Base-by-base conservation (phyloP, 2,797 vertebrate species). In the Etheostoma nigrum region DNA sequence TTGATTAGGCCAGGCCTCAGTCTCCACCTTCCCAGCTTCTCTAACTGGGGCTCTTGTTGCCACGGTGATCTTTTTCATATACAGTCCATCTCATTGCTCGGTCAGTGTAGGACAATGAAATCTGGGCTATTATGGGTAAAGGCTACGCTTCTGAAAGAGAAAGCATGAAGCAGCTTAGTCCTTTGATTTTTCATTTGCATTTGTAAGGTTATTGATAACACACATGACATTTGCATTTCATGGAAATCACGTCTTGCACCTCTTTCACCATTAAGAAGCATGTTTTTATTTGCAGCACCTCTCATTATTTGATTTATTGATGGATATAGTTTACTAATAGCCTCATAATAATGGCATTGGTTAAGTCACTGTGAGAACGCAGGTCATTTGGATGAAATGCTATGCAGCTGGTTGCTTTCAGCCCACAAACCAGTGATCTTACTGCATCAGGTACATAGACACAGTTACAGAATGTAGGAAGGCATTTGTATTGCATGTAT, bases 1-100 rank as follows among this genome's bases (percentile, higher is more conserved):
- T 83, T 90, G 84, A 88, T 92, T 86, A 81, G 86, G 58, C 58
- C 77, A 60, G 77, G 74, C 82, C 72, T 85, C 88, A 84, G 79
- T 77, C 78, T 80, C 81, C 82, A 78, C 80, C 57, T 66, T 79
- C 82, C 67, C 76, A 87, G 79, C 81, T 87, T 85, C 78, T 87
- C 82, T 88, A 87, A 90, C 79, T 87, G 84, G 84, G 80, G 86
- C 88, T 93, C 75, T 76, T 91, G 94, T 94, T 94, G 91, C 93
- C 92, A 94, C 87, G 89, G 92, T 90, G 89, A 94, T 93, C 85
- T 85, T 89, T 88, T 88, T 88, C 88, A 91, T 87, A 88, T 90
- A 89, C 79, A 84, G 83, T 91, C 86, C 81, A 82, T 93, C 83
- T 93, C 79, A 73, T 82, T 74, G 76, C 86, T 78, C 65, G 68